phyloP scores from a whole-genome alignment of 2,797 vertebrate genomes.

The Psittacula echo region DNA sequence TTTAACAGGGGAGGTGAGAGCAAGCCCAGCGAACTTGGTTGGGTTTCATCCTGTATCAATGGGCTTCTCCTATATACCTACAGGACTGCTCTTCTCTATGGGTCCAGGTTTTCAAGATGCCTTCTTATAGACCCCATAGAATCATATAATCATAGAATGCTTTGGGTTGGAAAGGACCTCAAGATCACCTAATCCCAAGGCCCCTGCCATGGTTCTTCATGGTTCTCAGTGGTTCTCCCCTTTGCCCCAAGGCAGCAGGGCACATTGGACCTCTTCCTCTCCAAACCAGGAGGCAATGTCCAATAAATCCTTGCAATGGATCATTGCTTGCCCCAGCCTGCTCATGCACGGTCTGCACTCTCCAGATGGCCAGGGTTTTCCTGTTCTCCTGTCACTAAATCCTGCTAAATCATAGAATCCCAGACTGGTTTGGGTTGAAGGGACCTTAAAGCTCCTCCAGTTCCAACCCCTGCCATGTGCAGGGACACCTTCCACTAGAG shows the following conservation, averaged over 20 bases:
- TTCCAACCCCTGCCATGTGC: background rate
- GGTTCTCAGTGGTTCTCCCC: background rate
- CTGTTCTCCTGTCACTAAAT: background rate
- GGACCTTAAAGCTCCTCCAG: background rate
- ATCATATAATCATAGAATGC: background rate
- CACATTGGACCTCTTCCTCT: background rate
- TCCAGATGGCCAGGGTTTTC: background rate
- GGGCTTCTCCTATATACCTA: accelerated
- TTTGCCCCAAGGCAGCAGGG: too few species aligned
- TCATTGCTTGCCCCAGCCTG: background rate
- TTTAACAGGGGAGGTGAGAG: background rate
- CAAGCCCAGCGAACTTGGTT: background rate
- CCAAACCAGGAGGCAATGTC: background rate
- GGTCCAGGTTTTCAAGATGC: background rate
- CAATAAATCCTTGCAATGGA: too few species aligned
- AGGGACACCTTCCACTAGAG: background rate
- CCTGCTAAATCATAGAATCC: background rate
- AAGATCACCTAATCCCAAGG: background rate
- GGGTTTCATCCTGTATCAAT: background rate
- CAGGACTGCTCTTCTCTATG: background rate
- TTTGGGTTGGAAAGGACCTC: background rate
- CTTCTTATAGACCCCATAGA: background rate
- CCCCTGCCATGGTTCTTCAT: background rate
- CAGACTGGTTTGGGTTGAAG: background rate
- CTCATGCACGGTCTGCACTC: background rate